These are phyloP conservation scores for Eremophila alpestris DNA, from an alignment of 2,797 vertebrate genomes.

Conservation along the genomic window DNA sequence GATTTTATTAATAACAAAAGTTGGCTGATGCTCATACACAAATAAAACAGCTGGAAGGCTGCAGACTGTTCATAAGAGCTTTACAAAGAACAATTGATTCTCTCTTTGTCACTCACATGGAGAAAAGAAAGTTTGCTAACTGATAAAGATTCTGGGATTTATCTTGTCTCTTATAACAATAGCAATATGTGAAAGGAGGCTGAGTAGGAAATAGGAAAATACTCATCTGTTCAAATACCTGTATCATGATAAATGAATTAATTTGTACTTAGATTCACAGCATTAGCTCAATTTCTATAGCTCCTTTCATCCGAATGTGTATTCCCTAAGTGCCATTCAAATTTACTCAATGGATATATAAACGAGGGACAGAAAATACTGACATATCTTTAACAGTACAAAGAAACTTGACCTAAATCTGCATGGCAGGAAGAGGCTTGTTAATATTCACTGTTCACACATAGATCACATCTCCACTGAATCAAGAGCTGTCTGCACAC, in stretches of 20 bases:
- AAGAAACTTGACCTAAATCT: not conserved
- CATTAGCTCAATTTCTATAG: not conserved
- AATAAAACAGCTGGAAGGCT: conserved; percentile 22
- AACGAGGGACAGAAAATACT: not conserved
- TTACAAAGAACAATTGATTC: conserved; percentile 31
- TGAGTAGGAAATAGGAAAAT: not conserved
- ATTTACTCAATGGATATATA: not conserved
- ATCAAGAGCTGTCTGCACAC: not conserved
- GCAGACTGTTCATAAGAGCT: conserved; percentile 17
- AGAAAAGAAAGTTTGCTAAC: conserved; percentile 1
- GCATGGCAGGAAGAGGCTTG: not conserved
- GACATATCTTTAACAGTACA: not conserved
- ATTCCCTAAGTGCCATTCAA: not conserved
- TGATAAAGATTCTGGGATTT: conserved; percentile 22
- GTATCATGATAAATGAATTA: not conserved
- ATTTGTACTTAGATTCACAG: not conserved
- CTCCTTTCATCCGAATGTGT: not conserved
- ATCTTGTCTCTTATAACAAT: not conserved
- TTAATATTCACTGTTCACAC: not conserved
- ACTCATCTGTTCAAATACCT: not conserved
- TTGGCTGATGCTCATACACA: not conserved
- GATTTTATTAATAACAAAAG: conserved; percentile 64
- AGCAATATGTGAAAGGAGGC: conserved; percentile 17
- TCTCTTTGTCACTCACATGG: not conserved
- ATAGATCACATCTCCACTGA: not conserved